A percentile compares a stretch with the other conserved stretches of the same genome.
These are phyloP conservation scores for Eleginops maclovinus DNA, from an alignment of 2,113 vertebrate genomes.

Conservation along the genomic window DNA sequence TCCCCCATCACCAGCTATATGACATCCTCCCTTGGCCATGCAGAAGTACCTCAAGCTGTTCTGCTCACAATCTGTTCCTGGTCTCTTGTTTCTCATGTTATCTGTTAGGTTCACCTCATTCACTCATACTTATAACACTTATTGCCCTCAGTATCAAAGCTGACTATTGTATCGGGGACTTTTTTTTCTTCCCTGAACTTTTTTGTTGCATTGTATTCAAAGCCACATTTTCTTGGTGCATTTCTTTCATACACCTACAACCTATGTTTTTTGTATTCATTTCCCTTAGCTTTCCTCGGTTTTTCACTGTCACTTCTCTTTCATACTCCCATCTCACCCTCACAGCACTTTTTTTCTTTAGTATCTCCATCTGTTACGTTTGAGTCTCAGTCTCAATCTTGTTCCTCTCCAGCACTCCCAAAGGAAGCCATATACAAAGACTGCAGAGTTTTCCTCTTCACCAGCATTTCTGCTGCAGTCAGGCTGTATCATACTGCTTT, in stretches of 20 bases:
- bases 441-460: conserved; percentile 52
- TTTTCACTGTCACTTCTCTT: conserved; percentile 39
- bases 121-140: conserved; percentile 24
- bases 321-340: conserved; percentile 47
- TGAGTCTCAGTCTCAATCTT: conserved; percentile 60
- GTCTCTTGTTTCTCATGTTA: conserved; percentile 57
- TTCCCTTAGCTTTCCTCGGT: conserved; percentile 9
- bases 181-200: not conserved
- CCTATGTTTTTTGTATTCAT: conserved; percentile 35
- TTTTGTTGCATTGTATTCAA: not conserved
- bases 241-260: conserved; percentile 11
- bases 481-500: conserved; percentile 56
- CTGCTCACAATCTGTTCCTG: conserved; percentile 72
- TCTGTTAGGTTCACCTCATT: conserved; percentile 44
- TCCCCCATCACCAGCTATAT: conserved; percentile 49
- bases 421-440: conserved; percentile 61
- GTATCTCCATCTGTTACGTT: conserved; percentile 68
- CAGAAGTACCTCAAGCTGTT: conserved; percentile 77
- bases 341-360: conserved; percentile 37
- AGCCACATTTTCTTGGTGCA: conserved; percentile 7
- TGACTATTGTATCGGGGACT: not conserved
- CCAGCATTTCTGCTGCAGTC: conserved; percentile 61
- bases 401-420: conserved; percentile 56
- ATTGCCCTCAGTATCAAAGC: conserved; percentile 23
- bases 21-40: conserved; percentile 69